phyloP scores from a whole-genome alignment of 2,113 vertebrate species.

The Eulemur macaco region DNA sequence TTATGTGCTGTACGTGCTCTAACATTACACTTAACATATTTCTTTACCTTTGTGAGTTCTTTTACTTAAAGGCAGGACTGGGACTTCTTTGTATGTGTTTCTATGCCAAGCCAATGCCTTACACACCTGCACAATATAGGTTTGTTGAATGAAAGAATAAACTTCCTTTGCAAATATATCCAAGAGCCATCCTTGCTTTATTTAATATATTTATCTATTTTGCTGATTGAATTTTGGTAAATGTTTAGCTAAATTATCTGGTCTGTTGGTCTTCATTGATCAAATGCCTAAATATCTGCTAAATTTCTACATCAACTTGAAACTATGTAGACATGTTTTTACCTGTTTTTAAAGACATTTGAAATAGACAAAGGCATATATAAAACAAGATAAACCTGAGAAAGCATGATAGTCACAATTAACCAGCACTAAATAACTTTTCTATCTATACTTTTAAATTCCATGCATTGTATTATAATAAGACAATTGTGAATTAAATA shows the following conservation, averaged over 20 bases:
- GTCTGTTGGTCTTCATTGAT: neutral
- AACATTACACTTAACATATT: neutral
- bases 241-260: neutral
- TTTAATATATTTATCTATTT: neutral
- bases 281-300: neutral
- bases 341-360: neutral
- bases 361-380: neutral
- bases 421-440: neutral
- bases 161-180: neutral
- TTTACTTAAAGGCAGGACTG: neutral
- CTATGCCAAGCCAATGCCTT: neutral
- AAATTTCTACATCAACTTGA: neutral
- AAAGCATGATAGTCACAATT: neutral
- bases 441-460: neutral
- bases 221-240: constrained; percentile 1
- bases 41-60: neutral
- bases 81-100: neutral
- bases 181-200: neutral
- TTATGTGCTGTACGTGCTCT: neutral
- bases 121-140: neutral
- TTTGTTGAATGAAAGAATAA: neutral
- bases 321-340: neutral
- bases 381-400: constrained; percentile 3
- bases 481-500: neutral
- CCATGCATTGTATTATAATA: neutral